Evolutionary conservation across 2,888 invertebrate genomes (phyloP), one percentile per base, ranked within the genome.

Genomic region (Melieria crassipennis): DNA sequence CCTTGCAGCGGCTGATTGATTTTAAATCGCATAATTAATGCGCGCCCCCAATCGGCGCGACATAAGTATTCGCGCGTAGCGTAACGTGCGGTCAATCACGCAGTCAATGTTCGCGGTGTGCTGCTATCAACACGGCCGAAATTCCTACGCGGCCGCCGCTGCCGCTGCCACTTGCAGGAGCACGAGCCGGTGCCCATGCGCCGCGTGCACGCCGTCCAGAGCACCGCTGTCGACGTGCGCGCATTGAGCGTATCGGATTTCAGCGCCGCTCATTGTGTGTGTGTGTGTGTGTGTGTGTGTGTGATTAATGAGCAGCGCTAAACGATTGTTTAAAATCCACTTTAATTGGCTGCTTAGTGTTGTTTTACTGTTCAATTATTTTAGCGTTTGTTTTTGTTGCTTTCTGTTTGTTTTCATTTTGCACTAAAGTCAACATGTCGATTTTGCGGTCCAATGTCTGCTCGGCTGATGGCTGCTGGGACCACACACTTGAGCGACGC

Each of bases 291-390:
- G n/a, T n/a, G n/a, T 48, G 6, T 67, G 58, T 50, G 74, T 77
- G 77, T 81, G 83, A 81, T 81, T 81, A 82, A 82, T 82, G 80
- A 80, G 74, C 74, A 69, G 13, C 42, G 63, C 30, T 58, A 64
- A 70, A 70, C 69, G 65, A 74, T 73, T 71, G 66, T 70, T 71
- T 71, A 55, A 65, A 71, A 61, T 30, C 67, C 11, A 52, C 64
- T 71, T 70, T 65, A 71, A 65, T 69, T 60, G 64, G 16, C 47
- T 61, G 45, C 50, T 50, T 61, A 11, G 60, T 63, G 11, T 10
- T 7, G 10, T 7, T 10, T 30, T 57, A 50, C 16, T 48, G 45
- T 50, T 61, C 48, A 48, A 47, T 67, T 60, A 7, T 4, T 45
- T n/a, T 11, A n/a, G 30, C 30, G 30, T 10, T 7, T 55, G 46